Evolutionary conservation across 2,888 invertebrate genomes (phyloP).

Genomic region (Ichneumoninae sp.): DNA sequence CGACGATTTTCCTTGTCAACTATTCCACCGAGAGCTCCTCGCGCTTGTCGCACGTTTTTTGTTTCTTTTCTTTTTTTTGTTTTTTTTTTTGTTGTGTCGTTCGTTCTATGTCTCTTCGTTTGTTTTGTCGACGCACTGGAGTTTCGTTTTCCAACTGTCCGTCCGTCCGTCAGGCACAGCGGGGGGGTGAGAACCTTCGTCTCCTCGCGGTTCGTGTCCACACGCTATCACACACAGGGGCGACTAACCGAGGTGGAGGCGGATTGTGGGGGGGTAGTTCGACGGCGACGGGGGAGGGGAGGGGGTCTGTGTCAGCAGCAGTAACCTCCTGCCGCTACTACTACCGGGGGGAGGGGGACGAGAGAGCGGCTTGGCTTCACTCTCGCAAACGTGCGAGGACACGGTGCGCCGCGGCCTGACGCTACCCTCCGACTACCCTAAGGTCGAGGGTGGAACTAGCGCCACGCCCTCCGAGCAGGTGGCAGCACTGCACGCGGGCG

Average conservation of each 20-base stretch:
- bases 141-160: slow-evolving; percentile 1
- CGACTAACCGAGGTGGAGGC: slow-evolving; percentile 18
- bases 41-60: slow-evolving; percentile 25
- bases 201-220: slow-evolving; percentile 55
- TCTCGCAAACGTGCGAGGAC: slow-evolving; percentile 56
- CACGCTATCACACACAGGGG: slow-evolving; percentile 57
- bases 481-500: slow-evolving; percentile 71
- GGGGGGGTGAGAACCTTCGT: slow-evolving; percentile 23
- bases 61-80: neutral
- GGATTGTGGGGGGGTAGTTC: slow-evolving; percentile 1
- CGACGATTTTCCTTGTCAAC: slow-evolving; percentile 28
- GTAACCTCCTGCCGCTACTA: slow-evolving; percentile 45
- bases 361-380: slow-evolving; percentile 49
- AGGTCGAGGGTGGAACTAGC: slow-evolving; percentile 74
- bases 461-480: slow-evolving; percentile 81
- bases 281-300: slow-evolving; percentile 6
- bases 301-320: slow-evolving; percentile 42
- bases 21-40: neutral
- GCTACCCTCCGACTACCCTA: slow-evolving; percentile 79
- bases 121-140: slow-evolving; percentile 13
- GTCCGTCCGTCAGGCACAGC: slow-evolving; percentile 31
- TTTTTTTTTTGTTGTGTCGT: neutral
- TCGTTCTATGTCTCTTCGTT: neutral
- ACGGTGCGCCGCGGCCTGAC: slow-evolving; percentile 76
- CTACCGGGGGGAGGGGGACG: slow-evolving; percentile 41